Evolutionary conservation across 2,888 invertebrate species (phyloP).

Genomic region (Atethmia centrago): DNA sequence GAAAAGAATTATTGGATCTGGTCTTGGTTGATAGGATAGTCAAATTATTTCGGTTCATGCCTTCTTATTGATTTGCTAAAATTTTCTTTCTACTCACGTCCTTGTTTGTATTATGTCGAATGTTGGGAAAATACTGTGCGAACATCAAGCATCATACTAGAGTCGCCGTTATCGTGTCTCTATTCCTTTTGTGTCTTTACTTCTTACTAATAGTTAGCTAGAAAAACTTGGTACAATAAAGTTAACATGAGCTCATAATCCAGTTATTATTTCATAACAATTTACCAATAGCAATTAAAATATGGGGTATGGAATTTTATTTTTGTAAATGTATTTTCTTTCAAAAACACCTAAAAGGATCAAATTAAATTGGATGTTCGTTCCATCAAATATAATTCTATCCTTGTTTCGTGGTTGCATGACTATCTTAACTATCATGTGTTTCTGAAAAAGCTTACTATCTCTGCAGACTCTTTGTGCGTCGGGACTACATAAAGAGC

Average conservation of each 20-base stretch:
- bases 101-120: conserved; percentile 14
- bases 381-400: background rate
- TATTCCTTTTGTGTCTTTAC: background rate
- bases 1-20: conserved; percentile 35
- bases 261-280: background rate
- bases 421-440: background rate
- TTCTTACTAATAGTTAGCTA: no score
- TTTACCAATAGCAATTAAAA: background rate
- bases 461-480: conserved; percentile 30
- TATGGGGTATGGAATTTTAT: background rate
- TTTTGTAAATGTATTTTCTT: background rate
- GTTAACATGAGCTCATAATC: background rate
- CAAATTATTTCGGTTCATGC: conserved; percentile 29
- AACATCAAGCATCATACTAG: background rate
- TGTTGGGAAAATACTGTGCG: conserved; percentile 1
- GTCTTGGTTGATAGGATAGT: conserved; percentile 9
- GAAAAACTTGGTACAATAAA: background rate
- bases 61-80: conserved; percentile 27
- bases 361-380: no score
- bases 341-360: background rate
- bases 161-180: background rate
- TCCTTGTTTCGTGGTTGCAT: background rate
- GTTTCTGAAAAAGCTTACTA: conserved; percentile 5
- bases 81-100: conserved; percentile 30
- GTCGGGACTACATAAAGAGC: conserved; percentile 19